A percentile compares a stretch with the other conserved stretches of the same genome.
These are phyloP conservation scores for Mimas tiliae DNA, from an alignment of 2,888 invertebrate genomes.

Conservation along the genomic window DNA sequence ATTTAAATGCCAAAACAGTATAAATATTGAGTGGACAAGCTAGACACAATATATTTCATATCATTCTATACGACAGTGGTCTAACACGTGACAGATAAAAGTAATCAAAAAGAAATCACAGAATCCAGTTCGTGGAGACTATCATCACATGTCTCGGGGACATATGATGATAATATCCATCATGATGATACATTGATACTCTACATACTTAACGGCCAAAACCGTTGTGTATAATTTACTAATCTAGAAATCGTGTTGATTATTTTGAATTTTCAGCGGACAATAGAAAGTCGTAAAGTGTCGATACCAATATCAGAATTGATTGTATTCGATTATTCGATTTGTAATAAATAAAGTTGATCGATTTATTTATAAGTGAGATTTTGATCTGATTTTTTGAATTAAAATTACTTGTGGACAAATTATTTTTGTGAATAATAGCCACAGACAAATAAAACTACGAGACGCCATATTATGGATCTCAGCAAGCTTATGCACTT, in stretches of 20 bases:
- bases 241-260: not conserved
- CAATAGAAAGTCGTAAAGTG: constrained; percentile 6
- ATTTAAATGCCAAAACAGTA: constrained; percentile 25
- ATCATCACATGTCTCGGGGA: not conserved
- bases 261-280: constrained; percentile 7
- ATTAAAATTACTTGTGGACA: not conserved
- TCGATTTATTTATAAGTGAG: not conserved
- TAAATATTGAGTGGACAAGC: constrained; percentile 3
- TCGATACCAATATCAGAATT: not conserved
- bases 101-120: constrained; percentile 22
- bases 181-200: constrained; percentile 13
- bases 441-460: too few species aligned
- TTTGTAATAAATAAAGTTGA: constrained; percentile 6
- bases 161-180: not conserved
- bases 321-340: constrained; percentile 1
- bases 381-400: not conserved
- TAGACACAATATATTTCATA: not conserved
- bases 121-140: not conserved
- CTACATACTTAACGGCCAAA: constrained; percentile 2
- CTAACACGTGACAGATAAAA: constrained; percentile 9
- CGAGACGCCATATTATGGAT: not conserved
- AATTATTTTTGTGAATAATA: not conserved
- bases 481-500: too few species aligned
- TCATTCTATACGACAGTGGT: constrained; percentile 5
- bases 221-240: constrained; percentile 19